Conservation (phyloP, 64 coral and sea anemone genomes). For the Montipora efflorescens region DNA sequence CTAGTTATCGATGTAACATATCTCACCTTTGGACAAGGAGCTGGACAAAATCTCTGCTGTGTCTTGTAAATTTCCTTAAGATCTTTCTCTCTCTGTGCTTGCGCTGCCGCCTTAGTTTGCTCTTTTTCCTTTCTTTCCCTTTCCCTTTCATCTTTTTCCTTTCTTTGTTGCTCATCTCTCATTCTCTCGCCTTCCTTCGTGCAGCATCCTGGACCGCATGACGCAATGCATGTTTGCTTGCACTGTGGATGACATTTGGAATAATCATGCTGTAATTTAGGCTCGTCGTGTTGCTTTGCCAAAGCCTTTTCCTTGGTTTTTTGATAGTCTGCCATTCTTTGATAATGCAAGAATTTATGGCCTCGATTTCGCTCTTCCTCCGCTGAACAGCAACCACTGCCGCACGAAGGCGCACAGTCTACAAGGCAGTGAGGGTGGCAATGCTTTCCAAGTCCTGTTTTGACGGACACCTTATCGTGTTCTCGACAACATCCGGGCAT, state of each 20-base stretch:
- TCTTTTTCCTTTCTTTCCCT: constrained; percentile 29
- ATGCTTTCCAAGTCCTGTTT: constrained; percentile 76
- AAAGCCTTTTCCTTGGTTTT: constrained; percentile 43
- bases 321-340: constrained; percentile 65
- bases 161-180: constrained; percentile 21
- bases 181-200: constrained; percentile 9
- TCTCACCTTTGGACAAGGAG: constrained; percentile 75
- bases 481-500: constrained; percentile 72
- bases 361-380: constrained; percentile 79
- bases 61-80: constrained; percentile 64
- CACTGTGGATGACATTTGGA: constrained; percentile 34
- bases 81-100: constrained; percentile 26
- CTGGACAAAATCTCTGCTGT: constrained; percentile 63
- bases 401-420: constrained; percentile 68
- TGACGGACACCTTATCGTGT: constrained; percentile 68
- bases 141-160: constrained; percentile 21
- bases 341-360: constrained; percentile 76
- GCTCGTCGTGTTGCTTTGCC: constrained; percentile 11
- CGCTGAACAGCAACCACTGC: constrained; percentile 88
- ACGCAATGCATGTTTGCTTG: constrained; percentile 24
- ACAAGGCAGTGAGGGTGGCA: constrained; percentile 70
- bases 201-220: constrained; percentile 44
- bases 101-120: background rate
- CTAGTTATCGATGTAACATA: no score
- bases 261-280: constrained; percentile 3